Evolutionary conservation across 2,113 vertebrate genomes (phyloP).

Genomic region (Chaetops frenatus): DNA sequence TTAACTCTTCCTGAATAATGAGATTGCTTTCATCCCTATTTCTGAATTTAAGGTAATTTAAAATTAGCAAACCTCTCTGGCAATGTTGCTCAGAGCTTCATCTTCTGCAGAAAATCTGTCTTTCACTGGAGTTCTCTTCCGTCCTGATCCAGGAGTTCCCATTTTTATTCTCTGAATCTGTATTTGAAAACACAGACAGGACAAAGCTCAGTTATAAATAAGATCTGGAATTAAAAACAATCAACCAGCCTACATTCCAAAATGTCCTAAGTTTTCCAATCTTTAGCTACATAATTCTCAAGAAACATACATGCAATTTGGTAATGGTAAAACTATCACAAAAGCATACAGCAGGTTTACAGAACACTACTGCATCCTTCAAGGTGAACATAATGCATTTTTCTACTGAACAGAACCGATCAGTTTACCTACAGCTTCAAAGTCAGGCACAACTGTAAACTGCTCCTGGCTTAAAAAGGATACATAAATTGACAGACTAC

Average conservation of each 20-base stretch:
- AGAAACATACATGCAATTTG: neutral
- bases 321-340: neutral
- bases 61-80: slow-evolving; percentile 84
- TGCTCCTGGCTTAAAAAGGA: neutral
- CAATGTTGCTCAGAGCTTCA: slow-evolving; percentile 92
- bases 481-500: no score
- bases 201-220: slow-evolving; percentile 2
- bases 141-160: slow-evolving; percentile 94
- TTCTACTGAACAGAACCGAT: neutral
- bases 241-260: neutral
- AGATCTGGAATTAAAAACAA: slow-evolving; percentile 31
- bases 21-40: neutral
- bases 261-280: neutral
- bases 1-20: neutral
- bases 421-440: neutral
- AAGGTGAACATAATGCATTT: neutral
- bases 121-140: slow-evolving; percentile 92
- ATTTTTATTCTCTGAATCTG: slow-evolving; percentile 71
- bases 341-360: neutral
- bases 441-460: neutral
- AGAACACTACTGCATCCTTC: neutral
- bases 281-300: neutral
- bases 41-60: neutral
- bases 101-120: slow-evolving; percentile 98
- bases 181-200: neutral